These are phyloP conservation scores for Monochamus alternatus DNA, from an alignment of 2,888 invertebrate species.

Conservation along the genomic window DNA sequence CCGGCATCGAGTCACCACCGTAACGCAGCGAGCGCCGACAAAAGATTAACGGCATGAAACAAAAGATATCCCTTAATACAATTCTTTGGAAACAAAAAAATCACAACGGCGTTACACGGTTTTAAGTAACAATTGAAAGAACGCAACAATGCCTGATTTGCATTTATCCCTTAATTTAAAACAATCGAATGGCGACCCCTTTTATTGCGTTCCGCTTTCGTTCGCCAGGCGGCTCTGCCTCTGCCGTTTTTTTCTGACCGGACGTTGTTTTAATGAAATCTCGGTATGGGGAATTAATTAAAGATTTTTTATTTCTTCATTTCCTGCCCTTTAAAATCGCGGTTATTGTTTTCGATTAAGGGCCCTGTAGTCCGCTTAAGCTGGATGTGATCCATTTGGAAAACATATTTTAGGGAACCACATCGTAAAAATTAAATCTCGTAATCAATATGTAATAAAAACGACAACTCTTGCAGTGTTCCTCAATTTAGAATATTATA, in stretches of 20 bases:
- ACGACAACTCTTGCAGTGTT: no score
- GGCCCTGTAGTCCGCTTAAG: slow-evolving; percentile 15
- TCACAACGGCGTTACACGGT: slow-evolving; percentile 61
- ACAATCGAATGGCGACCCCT: slow-evolving; percentile 61
- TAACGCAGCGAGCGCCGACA: slow-evolving; percentile 53
- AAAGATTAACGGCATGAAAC: slow-evolving; percentile 60
- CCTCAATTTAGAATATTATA: no score
- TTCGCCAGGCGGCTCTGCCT: slow-evolving; percentile 32
- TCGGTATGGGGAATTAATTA: slow-evolving; percentile 54
- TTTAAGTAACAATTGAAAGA: slow-evolving; percentile 66
- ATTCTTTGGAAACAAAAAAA: slow-evolving; percentile 63
- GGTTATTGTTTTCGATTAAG: slow-evolving; percentile 42
- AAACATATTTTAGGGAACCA: background rate
- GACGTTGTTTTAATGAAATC: slow-evolving; percentile 52
- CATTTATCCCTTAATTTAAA: slow-evolving; percentile 66
- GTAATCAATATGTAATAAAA: no score
- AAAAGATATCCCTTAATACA: slow-evolving; percentile 64
- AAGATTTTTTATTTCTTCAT: slow-evolving; percentile 62
- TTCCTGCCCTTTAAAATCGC: slow-evolving; percentile 54
- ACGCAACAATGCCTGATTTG: slow-evolving; percentile 65
- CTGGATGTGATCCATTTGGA: background rate
- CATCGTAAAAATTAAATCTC: no score
- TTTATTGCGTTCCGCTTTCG: slow-evolving; percentile 45
- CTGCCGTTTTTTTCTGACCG: slow-evolving; percentile 46
- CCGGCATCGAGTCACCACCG: slow-evolving; percentile 64